These are phyloP conservation scores for Epinephelus moara DNA, from an alignment of 2,113 vertebrate genomes.

Conservation along the genomic window DNA sequence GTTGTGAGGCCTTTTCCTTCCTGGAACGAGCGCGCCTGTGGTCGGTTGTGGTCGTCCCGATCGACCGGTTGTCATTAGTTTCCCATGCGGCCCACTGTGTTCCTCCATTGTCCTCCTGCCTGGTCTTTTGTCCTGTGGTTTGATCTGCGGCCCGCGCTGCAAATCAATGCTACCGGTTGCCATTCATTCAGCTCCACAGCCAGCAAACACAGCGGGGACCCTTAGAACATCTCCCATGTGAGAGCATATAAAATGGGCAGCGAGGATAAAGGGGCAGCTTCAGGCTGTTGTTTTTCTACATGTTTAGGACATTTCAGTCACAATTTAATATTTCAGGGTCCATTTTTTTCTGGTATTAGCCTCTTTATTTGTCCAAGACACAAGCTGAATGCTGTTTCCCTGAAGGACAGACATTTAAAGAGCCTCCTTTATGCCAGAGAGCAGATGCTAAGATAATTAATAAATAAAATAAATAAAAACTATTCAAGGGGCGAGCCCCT, in stretches of 20 bases:
- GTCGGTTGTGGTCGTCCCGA: slow-evolving; percentile 51
- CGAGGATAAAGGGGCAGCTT: slow-evolving; percentile 13
- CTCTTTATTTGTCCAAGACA: slow-evolving; percentile 39
- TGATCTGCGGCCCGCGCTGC: slow-evolving; percentile 65
- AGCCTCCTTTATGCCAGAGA: slow-evolving; percentile 5
- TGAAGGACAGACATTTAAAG: slow-evolving; percentile 24
- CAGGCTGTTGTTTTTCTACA: slow-evolving; percentile 3
- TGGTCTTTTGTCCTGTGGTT: slow-evolving; percentile 69
- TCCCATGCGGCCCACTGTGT: slow-evolving; percentile 52
- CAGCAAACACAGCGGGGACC: slow-evolving; percentile 57
- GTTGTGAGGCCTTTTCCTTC: slow-evolving; percentile 23
- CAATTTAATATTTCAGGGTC: slow-evolving; percentile 32
- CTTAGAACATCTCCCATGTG: slow-evolving; percentile 62
- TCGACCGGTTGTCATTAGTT: slow-evolving; percentile 69
- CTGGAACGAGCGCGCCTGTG: slow-evolving; percentile 36
- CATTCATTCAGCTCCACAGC: slow-evolving; percentile 49
- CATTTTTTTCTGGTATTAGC: slow-evolving; percentile 17
- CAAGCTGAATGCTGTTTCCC: slow-evolving; percentile 16
- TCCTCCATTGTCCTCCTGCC: slow-evolving; percentile 49
- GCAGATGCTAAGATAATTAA: slow-evolving; percentile 40
- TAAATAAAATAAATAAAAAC: slow-evolving; percentile 52
- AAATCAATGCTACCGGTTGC: slow-evolving; percentile 71
- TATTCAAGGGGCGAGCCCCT: not conserved
- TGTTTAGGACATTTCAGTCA: slow-evolving; percentile 24
- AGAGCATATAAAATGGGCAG: slow-evolving; percentile 36